These are phyloP conservation scores for Drosophila atripex DNA, from an alignment of 2,888 invertebrate genomes.

Conservation along the genomic window DNA sequence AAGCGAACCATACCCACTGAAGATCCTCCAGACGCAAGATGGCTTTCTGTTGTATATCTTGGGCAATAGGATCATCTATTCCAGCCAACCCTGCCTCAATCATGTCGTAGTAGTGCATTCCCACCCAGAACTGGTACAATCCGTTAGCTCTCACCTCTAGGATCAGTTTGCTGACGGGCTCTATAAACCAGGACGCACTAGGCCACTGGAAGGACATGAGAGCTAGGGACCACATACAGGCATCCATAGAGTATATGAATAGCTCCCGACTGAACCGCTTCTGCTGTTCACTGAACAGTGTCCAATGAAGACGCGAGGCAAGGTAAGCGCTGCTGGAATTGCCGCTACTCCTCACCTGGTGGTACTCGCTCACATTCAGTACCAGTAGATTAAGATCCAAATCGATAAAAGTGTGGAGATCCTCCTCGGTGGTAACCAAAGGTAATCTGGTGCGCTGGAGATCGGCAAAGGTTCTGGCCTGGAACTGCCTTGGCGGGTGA, in stretches of 20 bases:
- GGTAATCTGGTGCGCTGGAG: constrained; percentile 30
- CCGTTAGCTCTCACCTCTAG: constrained; percentile 55
- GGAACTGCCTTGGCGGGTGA: constrained; percentile 58
- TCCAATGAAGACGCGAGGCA: constrained; percentile 58
- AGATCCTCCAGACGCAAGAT: constrained; percentile 53
- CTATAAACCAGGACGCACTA: constrained; percentile 49
- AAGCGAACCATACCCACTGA: constrained; percentile 57
- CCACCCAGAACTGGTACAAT: constrained; percentile 57
- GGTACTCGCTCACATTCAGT: constrained; percentile 31
- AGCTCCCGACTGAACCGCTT: constrained; percentile 56
- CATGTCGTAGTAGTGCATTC: constrained; percentile 68
- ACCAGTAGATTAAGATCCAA: background rate
- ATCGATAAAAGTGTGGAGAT: background rate
- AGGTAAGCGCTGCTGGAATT: constrained; percentile 61
- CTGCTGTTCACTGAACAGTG: constrained; percentile 55
- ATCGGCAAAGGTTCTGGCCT: constrained; percentile 57
- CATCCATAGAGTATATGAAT: constrained; percentile 60
- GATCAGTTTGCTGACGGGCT: constrained; percentile 52
- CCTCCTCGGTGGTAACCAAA: constrained; percentile 31
- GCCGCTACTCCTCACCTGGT: constrained; percentile 40
- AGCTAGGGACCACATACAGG: constrained; percentile 44
- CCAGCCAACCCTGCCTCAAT: constrained; percentile 53
- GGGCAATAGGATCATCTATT: constrained; percentile 47
- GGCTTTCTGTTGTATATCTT: background rate
- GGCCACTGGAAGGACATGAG: constrained; percentile 54